Conservation (phyloP, 2,797 vertebrate genomes). For the Hephaestus fuliginosus region DNA sequence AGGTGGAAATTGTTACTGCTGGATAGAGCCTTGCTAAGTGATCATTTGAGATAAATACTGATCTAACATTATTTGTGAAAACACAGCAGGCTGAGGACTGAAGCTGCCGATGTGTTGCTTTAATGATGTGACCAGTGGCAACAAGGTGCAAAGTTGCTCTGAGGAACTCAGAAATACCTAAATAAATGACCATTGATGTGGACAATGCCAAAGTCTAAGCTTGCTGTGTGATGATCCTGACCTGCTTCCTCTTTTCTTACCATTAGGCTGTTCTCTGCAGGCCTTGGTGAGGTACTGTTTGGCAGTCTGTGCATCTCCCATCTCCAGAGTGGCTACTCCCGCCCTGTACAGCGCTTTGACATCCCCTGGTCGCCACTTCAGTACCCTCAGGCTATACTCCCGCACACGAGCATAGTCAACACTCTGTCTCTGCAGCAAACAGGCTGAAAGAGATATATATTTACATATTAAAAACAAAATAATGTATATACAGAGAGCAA, state of each 20-base stretch:
- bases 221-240: background rate
- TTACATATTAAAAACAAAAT: background rate
- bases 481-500: background rate
- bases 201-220: background rate
- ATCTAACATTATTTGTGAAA: background rate
- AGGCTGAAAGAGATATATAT: slow-evolving; percentile 82
- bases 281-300: slow-evolving; percentile 88
- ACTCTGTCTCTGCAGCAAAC: slow-evolving; percentile 89
- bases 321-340: slow-evolving; percentile 90
- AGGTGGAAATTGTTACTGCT: background rate
- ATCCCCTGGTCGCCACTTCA: slow-evolving; percentile 87
- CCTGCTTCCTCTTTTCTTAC: slow-evolving; percentile 75
- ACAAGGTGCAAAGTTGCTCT: background rate
- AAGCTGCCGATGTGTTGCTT: background rate
- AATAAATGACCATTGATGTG: background rate
- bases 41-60: background rate
- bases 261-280: slow-evolving; percentile 87
- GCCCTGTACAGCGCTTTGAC: slow-evolving; percentile 92
- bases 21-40: background rate
- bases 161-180: background rate
- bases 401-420: slow-evolving; percentile 90
- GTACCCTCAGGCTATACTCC: slow-evolving; percentile 91
- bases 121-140: background rate
- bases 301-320: slow-evolving; percentile 88
- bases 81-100: background rate